These are phyloP conservation scores for Ceratotherium simum DNA, from an alignment of 2,113 vertebrate genomes.

Conservation along the genomic window DNA sequence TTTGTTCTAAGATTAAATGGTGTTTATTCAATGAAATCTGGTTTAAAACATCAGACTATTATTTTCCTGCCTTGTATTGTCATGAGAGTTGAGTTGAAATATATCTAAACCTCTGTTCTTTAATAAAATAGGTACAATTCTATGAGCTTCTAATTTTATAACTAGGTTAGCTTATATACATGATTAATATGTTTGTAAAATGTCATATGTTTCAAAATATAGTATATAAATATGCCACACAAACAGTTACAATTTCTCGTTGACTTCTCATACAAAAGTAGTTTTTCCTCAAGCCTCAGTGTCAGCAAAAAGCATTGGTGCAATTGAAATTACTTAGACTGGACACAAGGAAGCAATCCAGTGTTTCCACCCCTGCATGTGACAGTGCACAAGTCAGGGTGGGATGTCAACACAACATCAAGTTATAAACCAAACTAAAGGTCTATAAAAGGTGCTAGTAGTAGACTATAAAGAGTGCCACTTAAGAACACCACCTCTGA, in stretches of 20 bases:
- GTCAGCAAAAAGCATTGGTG: not conserved
- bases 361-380: not conserved
- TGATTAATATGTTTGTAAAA: not conserved
- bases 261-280: not conserved
- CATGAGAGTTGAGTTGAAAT: not conserved
- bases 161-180: not conserved
- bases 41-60: not conserved
- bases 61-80: not conserved
- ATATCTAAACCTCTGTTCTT: not conserved
- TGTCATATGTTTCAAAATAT: not conserved
- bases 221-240: not conserved
- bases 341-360: not conserved
- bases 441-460: not conserved
- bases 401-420: not conserved
- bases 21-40: not conserved
- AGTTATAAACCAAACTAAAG: not conserved
- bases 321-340: not conserved
- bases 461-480: not conserved
- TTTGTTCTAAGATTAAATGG: not conserved
- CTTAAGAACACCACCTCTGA: constrained; percentile 43
- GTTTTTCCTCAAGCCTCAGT: not conserved
- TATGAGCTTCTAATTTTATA: not conserved
- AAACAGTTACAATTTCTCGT: not conserved
- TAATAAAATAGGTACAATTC: not conserved
- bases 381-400: not conserved